These are phyloP conservation scores for Climacteris rufus DNA, from an alignment of 2,113 vertebrate genomes.

Conservation along the genomic window DNA sequence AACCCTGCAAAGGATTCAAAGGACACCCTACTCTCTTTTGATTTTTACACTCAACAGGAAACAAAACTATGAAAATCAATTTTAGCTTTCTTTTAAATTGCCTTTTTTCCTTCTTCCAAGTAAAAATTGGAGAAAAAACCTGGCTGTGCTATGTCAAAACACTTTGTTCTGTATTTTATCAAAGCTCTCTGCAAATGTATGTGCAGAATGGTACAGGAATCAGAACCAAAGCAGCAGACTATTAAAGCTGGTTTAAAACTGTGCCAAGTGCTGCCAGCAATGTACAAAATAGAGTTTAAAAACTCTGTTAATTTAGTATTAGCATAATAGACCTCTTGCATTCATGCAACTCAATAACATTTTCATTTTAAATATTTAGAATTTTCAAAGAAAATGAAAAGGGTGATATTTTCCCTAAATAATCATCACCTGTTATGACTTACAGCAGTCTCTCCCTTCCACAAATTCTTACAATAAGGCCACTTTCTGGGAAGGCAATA, in stretches of 20 bases:
- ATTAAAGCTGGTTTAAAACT: neutral
- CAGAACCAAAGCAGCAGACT: neutral
- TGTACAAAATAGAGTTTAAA: neutral
- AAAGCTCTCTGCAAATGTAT: neutral
- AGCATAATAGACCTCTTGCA: slow-evolving; percentile 35
- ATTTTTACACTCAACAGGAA: neutral
- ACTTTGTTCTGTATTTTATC: neutral
- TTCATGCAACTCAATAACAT: slow-evolving; percentile 16
- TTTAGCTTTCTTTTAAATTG: neutral
- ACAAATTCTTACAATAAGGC: neutral
- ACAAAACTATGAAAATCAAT: neutral
- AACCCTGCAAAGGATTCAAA: neutral
- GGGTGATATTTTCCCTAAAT: neutral
- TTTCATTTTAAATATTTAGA: slow-evolving; percentile 52
- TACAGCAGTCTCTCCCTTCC: slow-evolving; percentile 1
- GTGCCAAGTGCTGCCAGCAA: neutral
- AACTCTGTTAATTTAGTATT: neutral
- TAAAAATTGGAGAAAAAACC: neutral
- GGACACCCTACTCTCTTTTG: neutral
- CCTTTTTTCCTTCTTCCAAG: neutral
- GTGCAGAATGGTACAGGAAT: neutral
- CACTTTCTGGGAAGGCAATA: slow-evolving; percentile 1
- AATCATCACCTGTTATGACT: neutral
- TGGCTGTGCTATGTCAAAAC: neutral
- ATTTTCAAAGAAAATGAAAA: slow-evolving; percentile 29